These are phyloP conservation scores for Zoanthus solanderi DNA, from an alignment of 92 coral and sea anemone genomes.

Conservation along the genomic window DNA sequence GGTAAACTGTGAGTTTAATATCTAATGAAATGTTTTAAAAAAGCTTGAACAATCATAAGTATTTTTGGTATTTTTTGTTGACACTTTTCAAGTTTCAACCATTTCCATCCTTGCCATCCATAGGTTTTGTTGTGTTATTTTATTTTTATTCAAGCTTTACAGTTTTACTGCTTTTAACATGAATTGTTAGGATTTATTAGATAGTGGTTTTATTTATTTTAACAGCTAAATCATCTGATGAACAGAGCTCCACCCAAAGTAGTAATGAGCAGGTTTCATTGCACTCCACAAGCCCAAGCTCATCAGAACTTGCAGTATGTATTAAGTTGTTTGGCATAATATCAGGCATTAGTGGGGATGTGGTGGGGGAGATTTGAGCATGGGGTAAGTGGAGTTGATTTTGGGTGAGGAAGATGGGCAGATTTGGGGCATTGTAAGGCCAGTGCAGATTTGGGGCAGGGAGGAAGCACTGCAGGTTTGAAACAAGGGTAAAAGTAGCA, in stretches of 20 bases:
- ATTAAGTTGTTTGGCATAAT: not conserved
- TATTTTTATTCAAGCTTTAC: too few species aligned
- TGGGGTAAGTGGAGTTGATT: not conserved
- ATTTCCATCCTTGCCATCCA: too few species aligned
- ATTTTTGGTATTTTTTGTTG: too few species aligned
- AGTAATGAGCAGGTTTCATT: conserved; percentile 13
- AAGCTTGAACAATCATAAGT: too few species aligned
- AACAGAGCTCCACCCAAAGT: not conserved
- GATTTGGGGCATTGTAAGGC: not conserved
- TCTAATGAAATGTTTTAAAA: too few species aligned
- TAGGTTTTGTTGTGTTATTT: too few species aligned
- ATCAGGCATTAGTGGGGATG: not conserved
- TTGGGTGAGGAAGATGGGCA: not conserved
- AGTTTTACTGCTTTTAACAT: too few species aligned
- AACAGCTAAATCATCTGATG: conserved; percentile 25
- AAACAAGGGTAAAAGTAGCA: not conserved
- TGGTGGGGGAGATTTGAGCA: not conserved
- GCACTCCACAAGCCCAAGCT: not conserved
- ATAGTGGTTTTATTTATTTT: not conserved
- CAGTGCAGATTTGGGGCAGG: not conserved
- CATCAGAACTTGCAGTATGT: conserved; percentile 37
- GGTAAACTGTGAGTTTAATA: too few species aligned
- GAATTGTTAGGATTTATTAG: not conserved
- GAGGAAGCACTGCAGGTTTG: not conserved
- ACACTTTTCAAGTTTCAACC: too few species aligned